Evolutionary conservation across 2,113 vertebrate genomes (phyloP), one percentile per base, ranked within the genome.

Genomic region (Phoenicopterus ruber): DNA sequence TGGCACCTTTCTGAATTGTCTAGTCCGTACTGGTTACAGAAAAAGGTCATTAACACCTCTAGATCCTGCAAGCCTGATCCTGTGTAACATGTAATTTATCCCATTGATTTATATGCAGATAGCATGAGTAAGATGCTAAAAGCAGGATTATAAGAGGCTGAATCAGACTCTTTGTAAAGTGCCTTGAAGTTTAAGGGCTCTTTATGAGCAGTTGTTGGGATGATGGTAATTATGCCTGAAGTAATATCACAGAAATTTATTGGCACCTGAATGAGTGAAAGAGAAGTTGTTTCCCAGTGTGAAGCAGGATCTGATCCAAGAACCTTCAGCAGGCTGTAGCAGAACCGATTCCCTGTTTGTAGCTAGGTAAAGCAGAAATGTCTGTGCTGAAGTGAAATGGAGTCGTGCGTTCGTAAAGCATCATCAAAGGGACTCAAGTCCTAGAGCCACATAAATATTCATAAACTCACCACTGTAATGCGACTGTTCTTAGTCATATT

Each of bases 101-200:
- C n/a, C 72, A 10, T 38, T 81, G 86, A 81, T 95, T 96, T 89
- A 63, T 78, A 91, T 88, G 93, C 93, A 88, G 74, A 91, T 82
- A 63, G 38, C 36, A 28, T 80, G 88, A 93, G 71, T 77, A 94
- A 92, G 31, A 54, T 72, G 34, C 85, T 89, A 76, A 85, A 79
- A 87, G 40, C 61, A 67, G 79, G 44, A 31, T 77, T 80, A 10
- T 46, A 36, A 90, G 63, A 83, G 76, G 47, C 55, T 95, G 80
- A 91, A 84, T 96, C 94, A 94, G 71, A 83, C 13, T 79, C 20
- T 86, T 92, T 54, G 36, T 92, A 38, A 66, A 84, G 46, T 31
- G 17, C 86, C 63, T 54, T 81, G 93, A 82, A 81, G 57, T 90
- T 70, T n/a, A 55, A 91, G 67, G 50, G 49, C 71, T 82, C 42